These are phyloP conservation scores for Hirtodrosophila confusa DNA, from an alignment of 2,888 invertebrate genomes.

Conservation along the genomic window DNA sequence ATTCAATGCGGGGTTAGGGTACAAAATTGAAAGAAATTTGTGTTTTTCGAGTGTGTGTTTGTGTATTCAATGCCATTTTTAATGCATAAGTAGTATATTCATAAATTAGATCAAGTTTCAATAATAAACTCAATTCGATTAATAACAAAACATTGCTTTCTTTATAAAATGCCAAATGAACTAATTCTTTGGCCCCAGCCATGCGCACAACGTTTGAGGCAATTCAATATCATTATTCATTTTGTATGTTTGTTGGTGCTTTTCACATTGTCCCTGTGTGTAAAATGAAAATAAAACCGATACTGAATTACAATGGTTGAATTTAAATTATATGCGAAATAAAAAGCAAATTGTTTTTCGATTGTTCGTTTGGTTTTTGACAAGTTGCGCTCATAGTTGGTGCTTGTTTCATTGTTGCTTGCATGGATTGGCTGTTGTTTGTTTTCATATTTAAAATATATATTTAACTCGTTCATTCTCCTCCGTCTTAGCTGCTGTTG, in stretches of 20 bases:
- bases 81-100: slow-evolving; percentile 35
- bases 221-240: slow-evolving; percentile 32
- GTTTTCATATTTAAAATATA: neutral
- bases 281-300: slow-evolving; percentile 9
- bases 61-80: slow-evolving; percentile 49
- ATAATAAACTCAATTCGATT: slow-evolving; percentile 35
- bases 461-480: slow-evolving; percentile 38
- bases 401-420: slow-evolving; percentile 30
- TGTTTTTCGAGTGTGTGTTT: slow-evolving; percentile 32
- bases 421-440: slow-evolving; percentile 24
- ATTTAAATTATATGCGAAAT: slow-evolving; percentile 33
- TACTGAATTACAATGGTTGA: slow-evolving; percentile 57
- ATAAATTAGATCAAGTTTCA: slow-evolving; percentile 46
- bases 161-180: slow-evolving; percentile 45
- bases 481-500: slow-evolving; percentile 35
- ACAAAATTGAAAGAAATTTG: slow-evolving; percentile 47
- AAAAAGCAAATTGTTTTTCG: slow-evolving; percentile 8
- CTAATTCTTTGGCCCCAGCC: slow-evolving; percentile 5
- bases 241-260: slow-evolving; percentile 6
- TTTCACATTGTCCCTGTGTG: slow-evolving; percentile 23
- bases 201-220: slow-evolving; percentile 26
- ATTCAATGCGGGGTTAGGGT: neutral
- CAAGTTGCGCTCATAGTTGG: slow-evolving; percentile 39
- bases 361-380: slow-evolving; percentile 13
- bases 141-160: slow-evolving; percentile 34